Conservation (phyloP, 2,113 vertebrate species). For the Conger conger region DNA sequence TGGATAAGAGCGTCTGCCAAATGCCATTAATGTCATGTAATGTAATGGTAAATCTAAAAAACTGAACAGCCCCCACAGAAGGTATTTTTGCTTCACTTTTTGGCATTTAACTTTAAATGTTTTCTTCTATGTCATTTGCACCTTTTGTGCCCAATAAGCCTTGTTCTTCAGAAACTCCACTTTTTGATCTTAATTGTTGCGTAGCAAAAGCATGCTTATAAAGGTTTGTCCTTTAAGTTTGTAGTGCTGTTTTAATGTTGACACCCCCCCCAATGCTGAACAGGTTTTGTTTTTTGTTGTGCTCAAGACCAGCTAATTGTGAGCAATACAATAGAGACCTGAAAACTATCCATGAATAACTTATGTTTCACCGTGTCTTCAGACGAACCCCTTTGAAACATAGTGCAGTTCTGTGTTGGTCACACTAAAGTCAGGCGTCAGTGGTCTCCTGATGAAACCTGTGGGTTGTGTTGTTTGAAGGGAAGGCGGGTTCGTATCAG, state of each 20-base stretch:
- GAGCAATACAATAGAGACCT: background rate
- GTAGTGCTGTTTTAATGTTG: too few species aligned
- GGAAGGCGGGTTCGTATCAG: background rate
- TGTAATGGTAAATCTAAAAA: slow-evolving; percentile 78
- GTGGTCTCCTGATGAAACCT: background rate
- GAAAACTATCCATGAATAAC: background rate
- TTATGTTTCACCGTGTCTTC: background rate
- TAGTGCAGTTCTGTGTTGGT: background rate
- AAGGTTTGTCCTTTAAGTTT: too few species aligned
- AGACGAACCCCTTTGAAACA: background rate
- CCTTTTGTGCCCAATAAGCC: background rate
- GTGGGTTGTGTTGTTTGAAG: background rate
- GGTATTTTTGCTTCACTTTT: background rate
- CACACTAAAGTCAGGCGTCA: background rate
- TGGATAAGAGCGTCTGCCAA: too few species aligned
- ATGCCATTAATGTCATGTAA: too few species aligned
- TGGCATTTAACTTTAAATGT: background rate
- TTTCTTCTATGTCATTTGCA: background rate
- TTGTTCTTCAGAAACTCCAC: too few species aligned
- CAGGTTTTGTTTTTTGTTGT: too few species aligned
- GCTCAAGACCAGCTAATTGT: too few species aligned
- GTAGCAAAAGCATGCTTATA: too few species aligned
- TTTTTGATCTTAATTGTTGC: too few species aligned
- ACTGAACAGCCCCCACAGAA: background rate
- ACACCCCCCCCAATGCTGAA: too few species aligned